Evolutionary conservation across 2,888 invertebrate species (phyloP).

Genomic region (Conomelus anceps): DNA sequence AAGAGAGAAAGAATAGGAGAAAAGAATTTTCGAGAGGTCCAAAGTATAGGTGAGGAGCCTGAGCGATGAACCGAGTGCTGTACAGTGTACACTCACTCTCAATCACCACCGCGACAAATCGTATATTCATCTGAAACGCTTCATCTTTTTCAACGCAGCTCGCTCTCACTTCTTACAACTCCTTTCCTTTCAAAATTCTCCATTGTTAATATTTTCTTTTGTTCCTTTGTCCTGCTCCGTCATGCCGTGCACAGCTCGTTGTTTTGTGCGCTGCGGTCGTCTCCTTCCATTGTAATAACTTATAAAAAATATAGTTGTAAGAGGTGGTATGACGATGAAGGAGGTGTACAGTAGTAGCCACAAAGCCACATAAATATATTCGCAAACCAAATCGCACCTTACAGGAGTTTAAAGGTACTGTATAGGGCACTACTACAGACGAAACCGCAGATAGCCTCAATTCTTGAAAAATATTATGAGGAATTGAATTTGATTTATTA

Average conservation of each 20-base stretch:
- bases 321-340: not conserved
- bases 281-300: not conserved
- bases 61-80: no score
- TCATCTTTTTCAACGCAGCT: not conserved
- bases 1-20: not conserved
- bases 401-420: not conserved
- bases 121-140: not conserved
- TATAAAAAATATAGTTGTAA: not conserved
- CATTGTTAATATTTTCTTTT: not conserved
- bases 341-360: not conserved
- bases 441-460: not conserved
- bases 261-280: not conserved
- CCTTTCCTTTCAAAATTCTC: not conserved
- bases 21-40: not conserved
- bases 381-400: not conserved
- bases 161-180: not conserved
- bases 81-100: not conserved
- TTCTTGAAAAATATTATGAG: no score
- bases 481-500: no score
- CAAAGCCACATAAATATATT: not conserved
- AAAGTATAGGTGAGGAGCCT: not conserved
- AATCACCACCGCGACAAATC: not conserved
- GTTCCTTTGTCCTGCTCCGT: not conserved
- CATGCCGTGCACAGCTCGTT: not conserved
- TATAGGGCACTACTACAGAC: not conserved